A percentile compares a stretch with the other conserved stretches of the same genome.
These are phyloP conservation scores for Hypotaenidia okinawae DNA, from an alignment of 2,797 vertebrate genomes.

Conservation along the genomic window DNA sequence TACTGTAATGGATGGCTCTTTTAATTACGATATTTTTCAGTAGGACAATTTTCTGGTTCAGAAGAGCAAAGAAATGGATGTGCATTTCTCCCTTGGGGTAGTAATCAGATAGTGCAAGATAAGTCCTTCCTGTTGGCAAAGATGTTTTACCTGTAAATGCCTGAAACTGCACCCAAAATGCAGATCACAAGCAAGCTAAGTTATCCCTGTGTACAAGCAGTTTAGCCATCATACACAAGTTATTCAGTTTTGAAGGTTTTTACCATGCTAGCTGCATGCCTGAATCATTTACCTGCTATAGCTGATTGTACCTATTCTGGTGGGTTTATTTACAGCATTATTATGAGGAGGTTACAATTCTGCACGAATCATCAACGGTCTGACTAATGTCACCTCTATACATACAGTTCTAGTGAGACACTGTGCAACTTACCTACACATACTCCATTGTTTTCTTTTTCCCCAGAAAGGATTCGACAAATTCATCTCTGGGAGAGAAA, in stretches of 20 bases:
- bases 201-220: background rate
- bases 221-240: background rate
- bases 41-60: background rate
- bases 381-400: background rate
- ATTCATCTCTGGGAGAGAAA: background rate
- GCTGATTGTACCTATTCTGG: background rate
- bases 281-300: background rate
- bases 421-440: background rate
- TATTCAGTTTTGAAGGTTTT: background rate
- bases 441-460: background rate
- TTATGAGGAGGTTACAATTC: background rate
- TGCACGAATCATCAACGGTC: background rate
- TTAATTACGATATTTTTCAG: background rate
- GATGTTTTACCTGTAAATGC: background rate
- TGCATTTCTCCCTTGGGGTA: background rate
- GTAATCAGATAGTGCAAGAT: background rate
- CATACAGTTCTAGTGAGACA: background rate
- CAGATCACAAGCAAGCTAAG: background rate
- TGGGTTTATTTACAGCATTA: background rate
- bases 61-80: background rate
- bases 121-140: background rate
- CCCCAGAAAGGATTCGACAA: conserved; percentile 35
- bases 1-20: background rate
- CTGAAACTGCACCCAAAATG: background rate
- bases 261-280: background rate